Evolutionary conservation across 2,797 vertebrate genomes (phyloP).

Genomic region (Malacoctenus gilli): DNA sequence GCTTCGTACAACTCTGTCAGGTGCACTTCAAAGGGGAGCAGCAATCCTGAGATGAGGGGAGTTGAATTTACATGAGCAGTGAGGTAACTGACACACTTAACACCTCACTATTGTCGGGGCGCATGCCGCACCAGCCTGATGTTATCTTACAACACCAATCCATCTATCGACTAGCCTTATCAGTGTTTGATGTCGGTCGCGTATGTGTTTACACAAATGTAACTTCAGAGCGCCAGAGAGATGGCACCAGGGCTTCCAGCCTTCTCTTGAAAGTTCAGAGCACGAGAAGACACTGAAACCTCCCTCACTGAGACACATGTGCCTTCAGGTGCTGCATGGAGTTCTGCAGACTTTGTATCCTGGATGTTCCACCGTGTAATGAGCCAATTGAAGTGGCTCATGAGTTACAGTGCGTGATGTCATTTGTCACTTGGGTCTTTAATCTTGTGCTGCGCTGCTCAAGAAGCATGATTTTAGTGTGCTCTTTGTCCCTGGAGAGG

Average conservation of each 20-base stretch:
- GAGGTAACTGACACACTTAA: constrained; percentile 34
- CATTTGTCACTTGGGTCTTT: constrained; percentile 29
- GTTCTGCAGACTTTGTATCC: constrained; percentile 30
- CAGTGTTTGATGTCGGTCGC: background rate
- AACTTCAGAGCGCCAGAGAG: constrained; percentile 18
- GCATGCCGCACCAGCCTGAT: constrained; percentile 9
- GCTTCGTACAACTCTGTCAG: constrained; percentile 46
- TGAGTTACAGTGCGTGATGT: background rate
- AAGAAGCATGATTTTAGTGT: constrained; percentile 3
- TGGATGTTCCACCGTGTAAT: constrained; percentile 4
- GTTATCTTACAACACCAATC: constrained; percentile 10
- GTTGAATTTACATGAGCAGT: constrained; percentile 57
- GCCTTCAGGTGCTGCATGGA: constrained; percentile 24
- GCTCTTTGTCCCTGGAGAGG: constrained; percentile 3
- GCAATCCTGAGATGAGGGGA: constrained; percentile 56
- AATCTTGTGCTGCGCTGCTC: constrained; percentile 5
- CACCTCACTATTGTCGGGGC: constrained; percentile 17
- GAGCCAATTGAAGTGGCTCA: constrained; percentile 30
- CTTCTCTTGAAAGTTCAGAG: constrained; percentile 1
- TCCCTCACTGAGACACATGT: constrained; percentile 8
- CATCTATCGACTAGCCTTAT: constrained; percentile 2
- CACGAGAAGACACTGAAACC: constrained; percentile 2
- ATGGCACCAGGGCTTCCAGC: background rate
- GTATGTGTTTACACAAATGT: constrained; percentile 31
- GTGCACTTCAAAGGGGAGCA: constrained; percentile 57